Evolutionary conservation across 2,888 invertebrate species (phyloP).

Genomic region (Yponomeuta evonymella): DNA sequence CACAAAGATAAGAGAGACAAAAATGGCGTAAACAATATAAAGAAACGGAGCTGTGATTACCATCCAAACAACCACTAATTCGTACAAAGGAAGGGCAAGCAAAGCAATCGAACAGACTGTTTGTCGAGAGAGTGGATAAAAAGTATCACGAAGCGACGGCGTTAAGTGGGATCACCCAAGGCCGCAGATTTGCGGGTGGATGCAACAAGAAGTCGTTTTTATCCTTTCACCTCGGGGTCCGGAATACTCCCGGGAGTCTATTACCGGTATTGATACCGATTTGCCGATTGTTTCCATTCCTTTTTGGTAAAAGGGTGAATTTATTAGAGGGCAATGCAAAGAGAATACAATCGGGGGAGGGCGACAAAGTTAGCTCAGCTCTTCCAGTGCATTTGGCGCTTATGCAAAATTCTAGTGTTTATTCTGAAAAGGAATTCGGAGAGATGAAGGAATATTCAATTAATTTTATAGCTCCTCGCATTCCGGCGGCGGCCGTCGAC

Average conservation of each 20-base stretch:
- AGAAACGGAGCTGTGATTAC: too few relatives aligned
- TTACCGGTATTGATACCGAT: slow-evolving; percentile 1
- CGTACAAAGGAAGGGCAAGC: too few relatives aligned
- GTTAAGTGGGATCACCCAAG: not conserved
- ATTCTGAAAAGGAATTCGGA: not conserved
- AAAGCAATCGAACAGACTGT: not conserved
- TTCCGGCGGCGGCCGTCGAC: not conserved
- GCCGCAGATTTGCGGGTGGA: not conserved
- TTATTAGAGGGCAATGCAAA: not conserved
- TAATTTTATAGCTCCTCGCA: slow-evolving; percentile 1
- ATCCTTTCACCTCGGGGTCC: not conserved
- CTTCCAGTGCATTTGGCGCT: not conserved
- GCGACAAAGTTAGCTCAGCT: not conserved
- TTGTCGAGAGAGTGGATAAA: not conserved
- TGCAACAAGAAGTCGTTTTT: not conserved
- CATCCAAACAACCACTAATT: too few relatives aligned
- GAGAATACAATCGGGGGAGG: not conserved
- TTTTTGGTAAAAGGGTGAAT: not conserved
- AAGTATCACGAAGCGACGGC: not conserved
- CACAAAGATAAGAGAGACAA: too few relatives aligned
- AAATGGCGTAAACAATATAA: too few relatives aligned
- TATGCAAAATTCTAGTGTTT: not conserved
- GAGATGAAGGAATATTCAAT: slow-evolving; percentile 1
- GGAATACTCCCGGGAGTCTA: not conserved
- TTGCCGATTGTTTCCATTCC: not conserved